Conservation (phyloP, 2,888 invertebrate species). For the Liodrosophila aerea region DNA sequence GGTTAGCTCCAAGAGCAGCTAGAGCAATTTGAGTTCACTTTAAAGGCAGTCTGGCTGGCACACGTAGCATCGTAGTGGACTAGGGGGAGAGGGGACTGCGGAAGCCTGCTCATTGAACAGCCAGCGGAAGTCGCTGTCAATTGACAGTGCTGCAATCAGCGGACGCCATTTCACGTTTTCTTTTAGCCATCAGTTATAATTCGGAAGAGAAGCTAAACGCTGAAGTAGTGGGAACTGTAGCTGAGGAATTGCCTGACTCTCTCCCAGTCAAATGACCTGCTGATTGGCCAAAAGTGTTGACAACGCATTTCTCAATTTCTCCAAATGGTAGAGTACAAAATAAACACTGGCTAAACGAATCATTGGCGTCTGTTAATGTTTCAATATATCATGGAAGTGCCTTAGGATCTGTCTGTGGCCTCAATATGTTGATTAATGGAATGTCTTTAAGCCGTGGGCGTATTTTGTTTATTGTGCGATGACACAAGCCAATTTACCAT, state of each 20-base stretch:
- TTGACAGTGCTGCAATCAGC: constrained; percentile 56
- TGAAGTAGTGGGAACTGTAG: constrained; percentile 4
- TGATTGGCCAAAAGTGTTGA: constrained; percentile 62
- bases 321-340: constrained; percentile 1
- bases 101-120: constrained; percentile 31
- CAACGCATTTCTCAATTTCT: constrained; percentile 30
- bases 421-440: constrained; percentile 59
- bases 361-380: constrained; percentile 41
- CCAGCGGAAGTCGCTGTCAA: constrained; percentile 55
- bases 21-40: constrained; percentile 21
- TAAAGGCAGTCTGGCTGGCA: constrained; percentile 26
- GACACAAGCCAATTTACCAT: constrained; percentile 53
- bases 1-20: constrained; percentile 32
- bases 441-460: constrained; percentile 37
- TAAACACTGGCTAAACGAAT: constrained; percentile 8
- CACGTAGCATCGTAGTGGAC: constrained; percentile 11
- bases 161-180: constrained; percentile 1
- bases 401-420: constrained; percentile 23
- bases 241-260: background rate
- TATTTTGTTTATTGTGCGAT: constrained; percentile 50
- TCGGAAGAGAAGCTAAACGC: constrained; percentile 25
- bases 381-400: constrained; percentile 43
- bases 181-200: constrained; percentile 4
- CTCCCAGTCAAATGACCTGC: constrained; percentile 4
- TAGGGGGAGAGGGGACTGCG: constrained; percentile 1